Evolutionary conservation across 2,797 vertebrate species (phyloP), one percentile per base, ranked within the genome.

Genomic region (Acrossocheilus wenchowensis): DNA sequence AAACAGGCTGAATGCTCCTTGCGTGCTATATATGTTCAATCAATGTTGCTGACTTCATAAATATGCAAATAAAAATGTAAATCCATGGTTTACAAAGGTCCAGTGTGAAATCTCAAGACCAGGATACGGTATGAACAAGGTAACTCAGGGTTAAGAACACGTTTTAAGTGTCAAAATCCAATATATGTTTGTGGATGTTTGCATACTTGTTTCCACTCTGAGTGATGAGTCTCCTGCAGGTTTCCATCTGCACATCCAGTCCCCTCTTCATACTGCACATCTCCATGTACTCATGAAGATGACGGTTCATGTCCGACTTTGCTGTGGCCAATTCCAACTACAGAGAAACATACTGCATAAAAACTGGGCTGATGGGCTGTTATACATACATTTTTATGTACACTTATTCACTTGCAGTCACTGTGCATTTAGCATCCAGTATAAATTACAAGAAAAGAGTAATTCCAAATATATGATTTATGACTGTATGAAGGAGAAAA

Each of bases 181-280:
- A 43, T 62, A 14, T 78, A 19, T 77, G 36, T 88, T 92, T 92
- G 36, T 52, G 45, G 45, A 26, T 23, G 64, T 68, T 19, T 60
- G n/a, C 92, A 91, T 87, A 97, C 97, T 95, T 96, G 92, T 99
- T 97, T 89, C 97, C 98, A 0, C 95, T 98, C 93, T 98, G 97
- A 4, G 97, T 99, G 94, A 99, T 99, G 90, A 99, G 97, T 72
- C 98, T 96, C 89, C 98, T 96, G 91, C 93, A 95, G 2, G 98
- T 99, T 95, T 99, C 98, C 98, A 99, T 99, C 94, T 99, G 98
- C 72, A 99, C 98, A 0, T 99, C 98, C 85, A 99, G 93, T 26
- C 98, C 98, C 69, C 98, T 94, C 92, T 99, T 99, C 98, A 99
- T 99, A 60, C 97, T 98, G 91, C 98, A 99, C 98, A 99, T 99